Percentiles rank a stretch among this genome's conserved stretches.
These are phyloP conservation scores for Tragelaphus eurycerus DNA, from an alignment of 2,797 vertebrate genomes.

Conservation along the genomic window DNA sequence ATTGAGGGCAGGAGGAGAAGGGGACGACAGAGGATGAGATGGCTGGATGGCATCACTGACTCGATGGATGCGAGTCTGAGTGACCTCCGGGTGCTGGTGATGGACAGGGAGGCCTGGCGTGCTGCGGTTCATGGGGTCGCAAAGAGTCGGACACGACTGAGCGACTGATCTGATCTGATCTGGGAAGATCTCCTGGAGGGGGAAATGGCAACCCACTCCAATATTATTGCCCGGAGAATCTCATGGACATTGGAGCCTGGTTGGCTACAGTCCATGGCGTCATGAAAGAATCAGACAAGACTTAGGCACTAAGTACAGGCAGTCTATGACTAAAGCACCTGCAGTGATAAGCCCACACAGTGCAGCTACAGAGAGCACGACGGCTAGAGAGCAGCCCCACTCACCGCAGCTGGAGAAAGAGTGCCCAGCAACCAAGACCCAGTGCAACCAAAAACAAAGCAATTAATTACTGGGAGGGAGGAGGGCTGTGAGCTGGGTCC, in stretches of 20 bases:
- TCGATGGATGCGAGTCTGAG: too few species aligned
- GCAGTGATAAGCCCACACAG: background rate
- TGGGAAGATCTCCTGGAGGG: background rate
- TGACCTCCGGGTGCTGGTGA: too few species aligned
- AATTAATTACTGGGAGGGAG: background rate
- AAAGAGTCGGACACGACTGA: too few species aligned
- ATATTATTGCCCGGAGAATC: background rate
- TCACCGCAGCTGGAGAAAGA: background rate
- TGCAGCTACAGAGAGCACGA: rapidly evolving
- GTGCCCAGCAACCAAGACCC: background rate
- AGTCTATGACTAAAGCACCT: background rate
- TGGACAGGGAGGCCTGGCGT: too few species aligned
- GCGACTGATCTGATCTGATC: too few species aligned
- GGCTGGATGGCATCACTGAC: too few species aligned
- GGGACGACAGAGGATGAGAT: too few species aligned
- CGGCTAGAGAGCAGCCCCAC: background rate
- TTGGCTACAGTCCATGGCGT: rapidly evolving
- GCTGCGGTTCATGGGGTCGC: too few species aligned
- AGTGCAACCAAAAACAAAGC: background rate
- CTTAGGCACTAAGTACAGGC: background rate
- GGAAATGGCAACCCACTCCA: background rate
- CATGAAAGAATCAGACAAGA: rapidly evolving
- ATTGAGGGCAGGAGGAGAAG: too few species aligned
- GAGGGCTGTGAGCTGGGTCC: background rate
- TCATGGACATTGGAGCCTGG: background rate